Conservation (phyloP, 1,140 invertebrate genomes). For the Chironomus striatipennis region DNA sequence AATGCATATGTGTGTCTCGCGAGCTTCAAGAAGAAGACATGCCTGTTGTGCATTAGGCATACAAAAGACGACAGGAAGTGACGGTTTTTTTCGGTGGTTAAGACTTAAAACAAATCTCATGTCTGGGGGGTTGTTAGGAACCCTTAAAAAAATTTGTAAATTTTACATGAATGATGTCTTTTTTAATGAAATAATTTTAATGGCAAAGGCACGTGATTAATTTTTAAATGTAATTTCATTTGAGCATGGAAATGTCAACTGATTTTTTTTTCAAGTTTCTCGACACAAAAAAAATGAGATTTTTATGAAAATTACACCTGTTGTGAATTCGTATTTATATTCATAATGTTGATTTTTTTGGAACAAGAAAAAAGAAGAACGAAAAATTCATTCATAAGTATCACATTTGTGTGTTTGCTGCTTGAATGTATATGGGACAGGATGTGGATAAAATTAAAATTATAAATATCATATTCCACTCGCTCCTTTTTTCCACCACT, state of each 20-base stretch:
- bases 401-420: background rate
- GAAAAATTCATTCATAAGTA: background rate
- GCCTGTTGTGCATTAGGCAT: background rate
- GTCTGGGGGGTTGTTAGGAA: background rate
- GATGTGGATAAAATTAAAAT: constrained; percentile 7
- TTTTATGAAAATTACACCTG: constrained; percentile 20
- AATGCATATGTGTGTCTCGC: background rate
- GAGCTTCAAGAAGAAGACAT: background rate
- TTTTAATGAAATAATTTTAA: constrained; percentile 11
- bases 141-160: background rate
- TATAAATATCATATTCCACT: constrained; percentile 14
- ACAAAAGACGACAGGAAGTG: constrained; percentile 4
- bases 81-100: constrained; percentile 11
- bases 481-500: constrained; percentile 11
- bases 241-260: background rate
- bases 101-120: no score
- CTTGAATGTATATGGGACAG: constrained; percentile 2
- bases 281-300: background rate
- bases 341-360: background rate
- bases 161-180: background rate
- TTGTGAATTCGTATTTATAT: constrained; percentile 10
- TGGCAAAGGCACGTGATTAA: constrained; percentile 15
- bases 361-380: background rate
- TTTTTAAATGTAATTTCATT: constrained; percentile 7
- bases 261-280: no score